These are phyloP conservation scores for Pseudorasbora parva DNA, from an alignment of 2,113 vertebrate species.

Conservation along the genomic window DNA sequence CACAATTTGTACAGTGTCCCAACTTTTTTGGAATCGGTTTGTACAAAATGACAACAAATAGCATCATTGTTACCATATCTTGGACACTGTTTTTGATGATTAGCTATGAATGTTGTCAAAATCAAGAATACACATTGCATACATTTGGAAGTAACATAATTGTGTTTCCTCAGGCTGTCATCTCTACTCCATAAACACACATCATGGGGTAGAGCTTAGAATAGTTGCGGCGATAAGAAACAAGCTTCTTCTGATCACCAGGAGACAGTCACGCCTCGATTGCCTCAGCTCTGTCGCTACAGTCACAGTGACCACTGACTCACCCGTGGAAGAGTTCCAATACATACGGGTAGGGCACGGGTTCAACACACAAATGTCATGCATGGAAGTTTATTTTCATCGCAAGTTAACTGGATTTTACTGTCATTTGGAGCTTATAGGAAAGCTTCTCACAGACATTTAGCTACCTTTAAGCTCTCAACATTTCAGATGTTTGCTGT, in stretches of 20 bases:
- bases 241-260: conserved; percentile 95
- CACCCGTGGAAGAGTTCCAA: conserved; percentile 96
- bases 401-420: neutral
- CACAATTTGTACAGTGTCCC: too few species aligned
- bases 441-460: neutral
- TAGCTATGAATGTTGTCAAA: neutral
- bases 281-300: conserved; percentile 65
- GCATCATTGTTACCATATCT: too few species aligned
- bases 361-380: neutral
- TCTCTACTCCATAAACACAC: conserved; percentile 95
- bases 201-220: conserved; percentile 89
- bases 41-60: neutral
- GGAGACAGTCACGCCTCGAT: conserved; percentile 79
- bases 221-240: conserved; percentile 94
- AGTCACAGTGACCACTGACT: conserved; percentile 71
- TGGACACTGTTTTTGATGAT: neutral
- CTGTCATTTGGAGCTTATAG: neutral
- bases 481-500: neutral
- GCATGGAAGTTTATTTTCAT: too few species aligned
- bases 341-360: conserved; percentile 88
- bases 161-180: conserved; percentile 86
- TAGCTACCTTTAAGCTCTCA: neutral
- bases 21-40: too few species aligned
- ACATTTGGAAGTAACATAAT: neutral
- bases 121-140: neutral